Evolutionary conservation across 2,113 vertebrate genomes (phyloP), one percentile per base, ranked within the genome.

Genomic region (Corythoichthys haematopterus): DNA sequence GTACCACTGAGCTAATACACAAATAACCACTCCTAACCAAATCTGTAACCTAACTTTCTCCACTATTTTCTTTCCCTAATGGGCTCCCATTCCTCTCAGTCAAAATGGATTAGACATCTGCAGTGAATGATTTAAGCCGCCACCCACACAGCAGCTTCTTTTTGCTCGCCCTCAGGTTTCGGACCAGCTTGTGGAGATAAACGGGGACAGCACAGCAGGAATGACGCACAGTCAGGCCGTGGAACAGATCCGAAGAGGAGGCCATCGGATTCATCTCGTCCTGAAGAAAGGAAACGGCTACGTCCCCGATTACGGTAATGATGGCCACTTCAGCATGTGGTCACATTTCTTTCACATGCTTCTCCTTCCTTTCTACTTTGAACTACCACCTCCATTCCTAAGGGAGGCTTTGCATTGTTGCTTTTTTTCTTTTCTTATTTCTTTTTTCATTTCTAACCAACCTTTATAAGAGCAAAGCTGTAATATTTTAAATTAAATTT

Each of bases 171-270:
- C 60, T 3, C 81, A 95, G 94, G 88, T 92, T 13, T 93, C 92
- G 0, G 93, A 95, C 80, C 93, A 93, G 66, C 87, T 95, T 81
- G 89, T 95, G 72, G 84, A 90, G 82, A 94, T 95, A 43, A 94
- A 95, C 2, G 90, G 93, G 4, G 89, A 93, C 81, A 88, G 90
- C 7, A 93, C 91, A 0, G 59, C 77, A 1, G 92, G 91, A n/a
- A 94, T 95, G 90, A 94, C 89, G 7, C 92, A 93, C 75, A 89
- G 87, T 66, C 93, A 93, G 75, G 93, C 91, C 0, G 87, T 94
- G 81, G 92, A 94, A 63, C 89, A 88, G 86, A 95, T 95, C 85
- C 79, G 89, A 1, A 69, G 85, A 50, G 91, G 93, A 14, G 93
- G 93, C 0, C 83, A 87, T 37, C 82, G 85, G 1, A 94, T 95